Conservation (phyloP, 2,113 vertebrate genomes). For the Rhadina sibilatrix region DNA sequence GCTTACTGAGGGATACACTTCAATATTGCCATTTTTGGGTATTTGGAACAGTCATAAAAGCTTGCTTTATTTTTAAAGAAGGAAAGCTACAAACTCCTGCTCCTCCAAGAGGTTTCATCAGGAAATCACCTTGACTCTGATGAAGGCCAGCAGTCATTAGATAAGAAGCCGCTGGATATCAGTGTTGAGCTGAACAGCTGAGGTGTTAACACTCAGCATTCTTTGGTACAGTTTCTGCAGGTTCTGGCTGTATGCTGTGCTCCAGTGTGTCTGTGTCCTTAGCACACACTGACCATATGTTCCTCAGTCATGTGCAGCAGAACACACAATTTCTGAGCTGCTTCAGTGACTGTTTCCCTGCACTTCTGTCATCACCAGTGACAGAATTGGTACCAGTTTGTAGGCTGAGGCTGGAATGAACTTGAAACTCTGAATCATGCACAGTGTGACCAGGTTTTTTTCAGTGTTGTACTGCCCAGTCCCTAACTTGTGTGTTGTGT, state of each 20-base stretch:
- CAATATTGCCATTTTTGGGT: neutral
- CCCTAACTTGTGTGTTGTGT: neutral
- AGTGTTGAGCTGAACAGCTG: neutral
- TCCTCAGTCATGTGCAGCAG: accelerated
- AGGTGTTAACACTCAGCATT: neutral
- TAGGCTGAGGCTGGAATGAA: neutral
- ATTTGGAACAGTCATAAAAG: neutral
- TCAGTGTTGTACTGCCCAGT: neutral
- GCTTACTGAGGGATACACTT: neutral
- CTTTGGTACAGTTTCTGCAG: neutral
- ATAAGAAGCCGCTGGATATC: neutral
- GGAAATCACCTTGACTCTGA: neutral
- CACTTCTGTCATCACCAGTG: too few relatives aligned
- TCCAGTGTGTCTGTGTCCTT: neutral
- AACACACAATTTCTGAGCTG: neutral
- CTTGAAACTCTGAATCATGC: neutral
- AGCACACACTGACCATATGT: accelerated
- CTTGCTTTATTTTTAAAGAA: neutral
- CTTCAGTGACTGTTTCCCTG: neutral
- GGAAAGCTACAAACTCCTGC: neutral
- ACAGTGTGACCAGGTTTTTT: neutral
- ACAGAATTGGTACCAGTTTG: neutral
- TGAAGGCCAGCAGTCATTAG: neutral
- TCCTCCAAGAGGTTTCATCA: neutral
- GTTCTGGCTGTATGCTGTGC: neutral